Percentiles rank a stretch among this genome's conserved stretches.
phyloP scores from a whole-genome alignment of 2,888 invertebrate species.

The Cosmopolites sordidus region DNA sequence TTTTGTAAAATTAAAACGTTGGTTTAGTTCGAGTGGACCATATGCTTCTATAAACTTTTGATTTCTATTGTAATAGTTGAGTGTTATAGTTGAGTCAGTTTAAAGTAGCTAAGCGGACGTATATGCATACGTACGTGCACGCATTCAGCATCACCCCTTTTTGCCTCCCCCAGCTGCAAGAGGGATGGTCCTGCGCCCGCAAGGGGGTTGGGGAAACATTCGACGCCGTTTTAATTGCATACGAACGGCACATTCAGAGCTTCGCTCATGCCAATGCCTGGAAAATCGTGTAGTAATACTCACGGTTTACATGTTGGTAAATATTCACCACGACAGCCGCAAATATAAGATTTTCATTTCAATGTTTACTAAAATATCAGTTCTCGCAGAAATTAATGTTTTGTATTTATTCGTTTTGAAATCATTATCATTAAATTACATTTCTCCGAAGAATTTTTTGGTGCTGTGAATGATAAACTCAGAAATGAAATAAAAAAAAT shows the following conservation, averaged over 20 bases:
- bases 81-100: constrained; percentile 17
- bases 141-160: constrained; percentile 16
- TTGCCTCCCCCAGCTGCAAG: constrained; percentile 18
- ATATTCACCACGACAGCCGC: neutral
- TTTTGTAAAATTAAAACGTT: no score
- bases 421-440: no score
- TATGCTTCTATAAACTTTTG: constrained; percentile 20
- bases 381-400: no score
- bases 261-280: constrained; percentile 17
- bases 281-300: constrained; percentile 10
- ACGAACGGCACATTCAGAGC: constrained; percentile 15
- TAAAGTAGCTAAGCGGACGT: constrained; percentile 22
- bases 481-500: neutral
- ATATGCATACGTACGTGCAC: constrained; percentile 7
- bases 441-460: no score
- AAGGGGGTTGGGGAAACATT: constrained; percentile 13
- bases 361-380: neutral
- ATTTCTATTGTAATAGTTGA: constrained; percentile 18
- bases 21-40: constrained; percentile 5
- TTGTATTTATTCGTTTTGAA: no score
- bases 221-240: constrained; percentile 21
- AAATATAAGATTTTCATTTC: neutral
- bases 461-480: no score
- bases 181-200: constrained; percentile 5
- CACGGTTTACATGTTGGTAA: constrained; percentile 9